These are phyloP conservation scores for Falco punctatus DNA, from an alignment of 2,113 vertebrate genomes.

Conservation along the genomic window DNA sequence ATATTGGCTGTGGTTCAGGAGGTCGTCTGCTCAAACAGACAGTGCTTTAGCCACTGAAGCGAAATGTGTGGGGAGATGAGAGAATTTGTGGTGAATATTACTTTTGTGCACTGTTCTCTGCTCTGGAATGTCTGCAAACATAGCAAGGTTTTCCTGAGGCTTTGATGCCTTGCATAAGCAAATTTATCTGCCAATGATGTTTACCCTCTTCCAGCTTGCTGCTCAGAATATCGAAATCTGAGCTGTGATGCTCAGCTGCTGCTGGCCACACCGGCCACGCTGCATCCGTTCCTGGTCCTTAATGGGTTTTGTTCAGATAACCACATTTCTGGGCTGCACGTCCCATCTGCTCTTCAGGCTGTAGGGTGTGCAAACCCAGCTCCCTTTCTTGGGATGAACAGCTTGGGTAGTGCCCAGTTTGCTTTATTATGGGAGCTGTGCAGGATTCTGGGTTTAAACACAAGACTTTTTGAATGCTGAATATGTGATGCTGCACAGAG, in stretches of 20 bases:
- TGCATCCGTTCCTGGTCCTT: not conserved
- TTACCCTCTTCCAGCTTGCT: not conserved
- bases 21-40: constrained; percentile 27
- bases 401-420: not conserved
- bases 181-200: not conserved
- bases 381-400: not conserved
- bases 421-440: not conserved
- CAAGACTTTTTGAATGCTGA: too few species aligned
- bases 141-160: not conserved
- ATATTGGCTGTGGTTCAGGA: constrained; percentile 14
- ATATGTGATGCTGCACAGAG: not conserved
- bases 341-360: not conserved
- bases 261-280: accelerated
- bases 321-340: not conserved
- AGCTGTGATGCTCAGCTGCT: not conserved
- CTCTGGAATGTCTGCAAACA: constrained; percentile 6
- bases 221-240: not conserved
- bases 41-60: constrained; percentile 1
- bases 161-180: not conserved
- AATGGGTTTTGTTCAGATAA: not conserved
- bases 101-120: not conserved
- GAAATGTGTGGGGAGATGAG: not conserved
- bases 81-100: not conserved
- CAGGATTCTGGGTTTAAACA: not conserved
- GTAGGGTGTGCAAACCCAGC: not conserved